phyloP scores from a whole-genome alignment of 1,140 invertebrate species.

The Apis dorsata region DNA sequence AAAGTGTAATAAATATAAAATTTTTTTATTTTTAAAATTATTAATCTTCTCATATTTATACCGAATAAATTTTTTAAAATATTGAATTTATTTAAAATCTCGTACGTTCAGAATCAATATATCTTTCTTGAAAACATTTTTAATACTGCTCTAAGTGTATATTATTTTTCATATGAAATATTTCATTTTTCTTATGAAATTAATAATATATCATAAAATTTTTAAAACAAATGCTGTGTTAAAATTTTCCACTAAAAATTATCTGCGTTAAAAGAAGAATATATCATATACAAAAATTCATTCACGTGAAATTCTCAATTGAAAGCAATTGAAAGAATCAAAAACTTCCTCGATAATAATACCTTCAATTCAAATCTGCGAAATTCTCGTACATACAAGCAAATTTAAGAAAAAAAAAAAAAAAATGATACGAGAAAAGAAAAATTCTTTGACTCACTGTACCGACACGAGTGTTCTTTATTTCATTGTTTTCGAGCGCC shows the following conservation, averaged over 20 bases:
- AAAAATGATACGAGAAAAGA: neutral
- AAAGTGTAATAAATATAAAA: neutral
- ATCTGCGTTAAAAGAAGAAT: too few species aligned
- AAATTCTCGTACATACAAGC: neutral
- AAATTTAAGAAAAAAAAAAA: rapidly evolving
- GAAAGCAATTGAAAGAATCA: neutral
- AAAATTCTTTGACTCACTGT: neutral
- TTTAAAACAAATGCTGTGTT: neutral
- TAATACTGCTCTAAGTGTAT: neutral
- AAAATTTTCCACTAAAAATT: too few species aligned
- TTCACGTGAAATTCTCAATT: neutral
- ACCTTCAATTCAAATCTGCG: neutral
- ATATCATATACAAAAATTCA: too few species aligned
- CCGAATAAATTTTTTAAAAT: neutral
- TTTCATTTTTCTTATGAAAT: neutral
- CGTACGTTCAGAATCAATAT: too few species aligned
- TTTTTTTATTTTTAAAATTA: too few species aligned
- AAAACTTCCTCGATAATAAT: neutral
- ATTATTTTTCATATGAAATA: neutral
- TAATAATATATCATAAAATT: neutral
- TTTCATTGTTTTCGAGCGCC: conserved; percentile 8
- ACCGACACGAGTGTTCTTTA: neutral
- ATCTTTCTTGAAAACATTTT: neutral
- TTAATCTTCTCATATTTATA: too few species aligned
- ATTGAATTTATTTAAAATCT: neutral